These are phyloP conservation scores for Cephalopholis sonnerati DNA, from an alignment of 2,113 vertebrate genomes.

Conservation along the genomic window DNA sequence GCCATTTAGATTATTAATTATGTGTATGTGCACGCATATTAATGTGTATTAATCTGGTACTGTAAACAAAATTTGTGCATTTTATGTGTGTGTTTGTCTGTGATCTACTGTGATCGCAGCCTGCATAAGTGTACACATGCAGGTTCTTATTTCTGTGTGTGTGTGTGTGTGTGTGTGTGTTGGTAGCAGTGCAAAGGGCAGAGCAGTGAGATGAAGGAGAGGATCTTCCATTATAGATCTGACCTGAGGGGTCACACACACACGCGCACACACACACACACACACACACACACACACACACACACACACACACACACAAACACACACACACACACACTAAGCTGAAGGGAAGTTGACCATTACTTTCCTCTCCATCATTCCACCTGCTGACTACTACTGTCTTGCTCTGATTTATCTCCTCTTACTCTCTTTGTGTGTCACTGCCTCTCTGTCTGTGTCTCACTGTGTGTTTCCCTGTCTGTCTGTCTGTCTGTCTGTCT, in stretches of 20 bases:
- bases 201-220: slow-evolving; percentile 64
- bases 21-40: no score
- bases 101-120: not conserved
- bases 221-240: slow-evolving; percentile 72
- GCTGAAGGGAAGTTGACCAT: slow-evolving; percentile 50
- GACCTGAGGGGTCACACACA: slow-evolving; percentile 59
- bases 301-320: not conserved
- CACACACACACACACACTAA: slow-evolving; percentile 9
- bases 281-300: slow-evolving; percentile 13
- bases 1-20: not conserved
- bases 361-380: slow-evolving; percentile 57
- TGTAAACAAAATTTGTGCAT: no score
- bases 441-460: not conserved
- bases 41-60: no score
- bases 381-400: slow-evolving; percentile 41
- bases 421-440: not conserved
- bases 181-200: slow-evolving; percentile 41
- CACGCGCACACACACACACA: not conserved
- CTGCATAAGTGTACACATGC: not conserved
- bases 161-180: slow-evolving; percentile 24
- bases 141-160: not conserved
- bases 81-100: not conserved
- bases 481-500: slow-evolving; percentile 7
- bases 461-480: not conserved
- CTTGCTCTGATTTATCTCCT: slow-evolving; percentile 58